Percentiles rank a stretch among this genome's conserved stretches.
Evolutionary conservation across 2,113 vertebrate genomes (phyloP).

Genomic region (Empidonax alnorum): DNA sequence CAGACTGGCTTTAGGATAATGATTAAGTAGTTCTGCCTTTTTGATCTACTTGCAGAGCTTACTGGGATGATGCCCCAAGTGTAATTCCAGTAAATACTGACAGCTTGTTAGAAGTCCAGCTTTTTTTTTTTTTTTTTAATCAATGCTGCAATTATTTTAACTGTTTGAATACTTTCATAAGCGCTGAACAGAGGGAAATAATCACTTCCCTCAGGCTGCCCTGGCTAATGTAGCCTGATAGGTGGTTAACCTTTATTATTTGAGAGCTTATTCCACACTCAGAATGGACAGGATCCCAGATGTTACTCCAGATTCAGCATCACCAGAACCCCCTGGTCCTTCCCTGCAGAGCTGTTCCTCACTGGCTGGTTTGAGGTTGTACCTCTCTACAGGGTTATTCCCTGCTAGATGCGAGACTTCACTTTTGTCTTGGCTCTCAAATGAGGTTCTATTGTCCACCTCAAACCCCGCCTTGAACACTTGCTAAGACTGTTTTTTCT

Average conservation of each 20-base stretch:
- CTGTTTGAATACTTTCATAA: not conserved
- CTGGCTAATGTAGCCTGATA: not conserved
- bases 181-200: not conserved
- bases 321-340: not conserved
- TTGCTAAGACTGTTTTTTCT: not conserved
- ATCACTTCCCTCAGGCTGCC: not conserved
- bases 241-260: not conserved
- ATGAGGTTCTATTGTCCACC: not conserved
- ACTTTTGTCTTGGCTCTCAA: not conserved
- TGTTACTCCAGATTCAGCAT: not conserved
- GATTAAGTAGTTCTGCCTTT: not conserved
- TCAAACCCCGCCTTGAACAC: not conserved
- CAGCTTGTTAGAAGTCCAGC: not conserved
- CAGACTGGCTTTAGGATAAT: not conserved
- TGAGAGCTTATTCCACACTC: not conserved
- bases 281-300: not conserved
- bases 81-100: conserved; percentile 5
- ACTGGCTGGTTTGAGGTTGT: not conserved
- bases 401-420: not conserved
- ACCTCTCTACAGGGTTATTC: not conserved
- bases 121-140: not conserved
- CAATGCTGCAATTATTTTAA: not conserved
- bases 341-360: not conserved
- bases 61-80: conserved; percentile 1
- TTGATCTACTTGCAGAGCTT: conserved; percentile 10